Evolutionary conservation across 2,888 invertebrate genomes (phyloP), one percentile per base, ranked within the genome.

Genomic region (Drosophila neonasuta): DNA sequence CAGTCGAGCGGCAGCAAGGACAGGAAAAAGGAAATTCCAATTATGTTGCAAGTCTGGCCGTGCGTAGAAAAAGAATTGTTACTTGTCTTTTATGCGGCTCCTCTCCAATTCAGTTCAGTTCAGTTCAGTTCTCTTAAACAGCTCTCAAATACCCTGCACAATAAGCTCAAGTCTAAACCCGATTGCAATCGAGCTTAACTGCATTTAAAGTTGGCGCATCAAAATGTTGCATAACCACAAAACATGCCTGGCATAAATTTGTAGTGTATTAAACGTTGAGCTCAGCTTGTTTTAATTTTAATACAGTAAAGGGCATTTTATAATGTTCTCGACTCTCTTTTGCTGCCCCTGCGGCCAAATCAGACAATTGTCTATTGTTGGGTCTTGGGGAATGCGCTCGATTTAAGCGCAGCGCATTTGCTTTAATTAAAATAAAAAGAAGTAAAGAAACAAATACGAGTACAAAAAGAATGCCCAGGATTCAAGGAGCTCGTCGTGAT

Each of bases 11-110:
- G 5, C 17, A 20, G 24, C 52, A 58, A 64, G 59, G 44, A 65
- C 86, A 80, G 81, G 81, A 86, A 82, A 80, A 86, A 86, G 81
- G 81, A 82, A 82, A 82, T 82, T 82, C 87, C 81, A 82, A 82
- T 82, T 82, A 82, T 86, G 84, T 79, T 84, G 85, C 85, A 71
- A 73, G 77, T 84, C 80, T 86, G 80, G 73, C 81, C 79, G 84
- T 78, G 84, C 84, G 81, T 86, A 86, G 86, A 76, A 86, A 74
- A 82, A 85, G 68, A 68, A 77, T 79, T 77, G 72, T 76, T 75
- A 60, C 79, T 68, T 68, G 72, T 75, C 77, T 79, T 77, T 69
- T 79, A 85, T 80, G 77, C 56, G 60, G 73, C 79, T 52, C 54
- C 51, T 59, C 13, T 15, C 17, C 17, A 20, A 20, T 20, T 20